phyloP scores from a whole-genome alignment of 2,888 invertebrate species.

The Stictocephala bisonia region DNA sequence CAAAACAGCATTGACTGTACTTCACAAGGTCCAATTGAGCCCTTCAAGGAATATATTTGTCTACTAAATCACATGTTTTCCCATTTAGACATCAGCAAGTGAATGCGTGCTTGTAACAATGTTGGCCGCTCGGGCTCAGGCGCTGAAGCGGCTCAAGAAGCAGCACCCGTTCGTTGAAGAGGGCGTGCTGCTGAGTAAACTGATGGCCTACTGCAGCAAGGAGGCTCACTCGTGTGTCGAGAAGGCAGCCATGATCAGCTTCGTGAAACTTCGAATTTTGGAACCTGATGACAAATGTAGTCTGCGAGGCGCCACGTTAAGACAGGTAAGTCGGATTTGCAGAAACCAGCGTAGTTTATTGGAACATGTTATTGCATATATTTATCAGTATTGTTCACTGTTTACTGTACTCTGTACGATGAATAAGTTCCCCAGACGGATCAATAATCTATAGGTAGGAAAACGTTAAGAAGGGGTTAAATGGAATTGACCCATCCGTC shows the following conservation, averaged over 20 bases:
- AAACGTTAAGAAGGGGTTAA: too few relatives aligned
- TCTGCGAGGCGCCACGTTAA: conserved; percentile 82
- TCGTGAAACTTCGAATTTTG: conserved; percentile 88
- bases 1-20: too few relatives aligned
- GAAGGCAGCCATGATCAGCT: conserved; percentile 94
- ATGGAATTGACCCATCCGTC: too few relatives aligned
- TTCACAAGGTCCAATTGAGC: too few relatives aligned
- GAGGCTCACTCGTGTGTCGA: conserved; percentile 94
- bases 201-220: conserved; percentile 93
- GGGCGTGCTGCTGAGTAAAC: conserved; percentile 87
- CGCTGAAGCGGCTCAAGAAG: conserved; percentile 85
- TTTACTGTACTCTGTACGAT: too few relatives aligned
- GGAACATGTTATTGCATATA: too few relatives aligned
- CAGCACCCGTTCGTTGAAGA: conserved; percentile 90
- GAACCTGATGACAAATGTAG: conserved; percentile 88
- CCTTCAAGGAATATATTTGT: background rate
- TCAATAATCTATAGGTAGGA: too few relatives aligned
- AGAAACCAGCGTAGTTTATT: too few relatives aligned
- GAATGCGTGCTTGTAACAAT: conserved; percentile 94
- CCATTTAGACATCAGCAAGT: conserved; percentile 89
- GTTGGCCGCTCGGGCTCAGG: conserved; percentile 91
- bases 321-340: conserved; percentile 72
- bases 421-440: too few relatives aligned
- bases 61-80: background rate
- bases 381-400: too few relatives aligned